Base-by-base conservation (phyloP, 2,113 vertebrate species). In the Apeltes quadracus region DNA sequence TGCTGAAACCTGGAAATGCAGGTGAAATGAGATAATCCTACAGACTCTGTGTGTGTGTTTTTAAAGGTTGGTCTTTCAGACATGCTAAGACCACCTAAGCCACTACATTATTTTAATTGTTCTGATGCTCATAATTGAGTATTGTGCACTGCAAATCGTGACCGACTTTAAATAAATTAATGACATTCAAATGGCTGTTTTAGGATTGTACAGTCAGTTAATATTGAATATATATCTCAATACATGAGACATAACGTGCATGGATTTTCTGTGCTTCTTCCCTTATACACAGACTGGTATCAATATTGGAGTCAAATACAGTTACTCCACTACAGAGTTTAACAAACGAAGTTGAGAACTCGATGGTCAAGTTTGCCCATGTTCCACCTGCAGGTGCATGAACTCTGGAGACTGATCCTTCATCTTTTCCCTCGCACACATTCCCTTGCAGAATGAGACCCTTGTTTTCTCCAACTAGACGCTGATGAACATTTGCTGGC, bases 371-470 rank as follows among this genome's bases (percentile, higher is more conserved):
- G n/a, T n/a, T n/a, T 29, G n/a, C n/a, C n/a, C 57, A 23, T 8
- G 58, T 18, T 48, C 53, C 9, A 18, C 12, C 22, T 25, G 3
- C 13, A 38, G 39, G 32, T 10, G 1, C 10, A 20, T 53, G 5
- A 20, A 3, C 18, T 6, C 48, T 22, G 10, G 18, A 57, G 22
- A 38, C n/a, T 27, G 44, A 70, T 64, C 43, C 55, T 56, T 43
- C 22, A 36, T 61, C 44, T 50, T 43, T 41, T 53, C 32, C n/a
- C n/a, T 25, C 16, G 62, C 39, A 58, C 39, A 34, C 62, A 72
- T 62, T 57, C 73, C 43, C 67, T 23, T 57, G 16, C 72, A 41
- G 61, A 75, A 75, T 61, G 20, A 46, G 29, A 10, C 38, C 39
- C 12, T 13, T 66, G 48, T 78, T 70, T 48, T 64, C 65, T 44